Percentiles rank a stretch among this genome's conserved stretches.
Conservation (phyloP, 1,140 invertebrate genomes). For the Ladona fulva region DNA sequence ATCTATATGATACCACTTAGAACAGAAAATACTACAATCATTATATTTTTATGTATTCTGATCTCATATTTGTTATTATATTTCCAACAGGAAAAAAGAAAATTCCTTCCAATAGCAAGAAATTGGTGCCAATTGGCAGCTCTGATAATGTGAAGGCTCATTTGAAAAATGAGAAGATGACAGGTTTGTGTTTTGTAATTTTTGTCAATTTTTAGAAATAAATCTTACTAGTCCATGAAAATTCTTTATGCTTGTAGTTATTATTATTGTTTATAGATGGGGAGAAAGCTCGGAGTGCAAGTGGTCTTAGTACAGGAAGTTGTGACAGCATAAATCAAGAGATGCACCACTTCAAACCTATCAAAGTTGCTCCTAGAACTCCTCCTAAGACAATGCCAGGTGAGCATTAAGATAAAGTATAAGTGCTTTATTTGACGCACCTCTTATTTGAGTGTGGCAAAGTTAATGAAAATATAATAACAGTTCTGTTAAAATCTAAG, state of each 20-base stretch:
- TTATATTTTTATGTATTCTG: too few relatives aligned
- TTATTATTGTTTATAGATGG: neutral
- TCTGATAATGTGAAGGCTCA: neutral
- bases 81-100: neutral
- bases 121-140: neutral
- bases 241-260: neutral
- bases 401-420: conserved; percentile 21
- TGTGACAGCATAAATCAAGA: conserved; percentile 49
- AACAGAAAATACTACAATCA: too few relatives aligned
- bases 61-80: too few relatives aligned
- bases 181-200: neutral
- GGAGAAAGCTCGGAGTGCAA: conserved; percentile 9
- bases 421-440: too few relatives aligned
- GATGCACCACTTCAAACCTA: conserved; percentile 49
- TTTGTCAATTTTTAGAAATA: neutral
- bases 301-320: conserved; percentile 32
- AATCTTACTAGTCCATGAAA: neutral
- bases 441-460: too few relatives aligned
- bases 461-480: too few relatives aligned
- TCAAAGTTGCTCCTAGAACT: conserved; percentile 42
- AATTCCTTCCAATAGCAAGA: neutral
- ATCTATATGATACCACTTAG: too few relatives aligned
- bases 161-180: neutral
- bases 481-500: too few relatives aligned
- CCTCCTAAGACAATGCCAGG: conserved; percentile 33